A percentile compares a stretch with the other conserved stretches of the same genome.
phyloP scores from a whole-genome alignment of 2,797 vertebrate species.

The Tragelaphus eurycerus region DNA sequence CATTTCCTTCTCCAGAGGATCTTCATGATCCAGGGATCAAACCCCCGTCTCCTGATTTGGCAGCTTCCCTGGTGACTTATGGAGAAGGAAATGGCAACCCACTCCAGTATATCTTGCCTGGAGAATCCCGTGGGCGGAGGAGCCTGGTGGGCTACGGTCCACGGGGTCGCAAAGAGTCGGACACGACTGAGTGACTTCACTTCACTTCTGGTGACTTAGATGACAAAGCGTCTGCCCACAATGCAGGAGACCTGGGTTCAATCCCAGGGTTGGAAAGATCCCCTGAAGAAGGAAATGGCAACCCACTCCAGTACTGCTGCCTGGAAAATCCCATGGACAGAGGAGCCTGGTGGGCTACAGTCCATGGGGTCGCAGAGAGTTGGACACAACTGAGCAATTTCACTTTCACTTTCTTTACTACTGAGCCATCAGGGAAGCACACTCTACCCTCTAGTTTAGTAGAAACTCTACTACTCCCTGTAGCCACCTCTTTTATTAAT shows the following conservation, averaged over 20 bases:
- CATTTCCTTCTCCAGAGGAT: background rate
- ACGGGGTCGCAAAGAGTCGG: too few relatives aligned
- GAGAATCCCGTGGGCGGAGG: too few relatives aligned
- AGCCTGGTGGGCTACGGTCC: too few relatives aligned
- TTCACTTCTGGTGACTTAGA: background rate
- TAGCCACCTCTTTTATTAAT: slow-evolving; percentile 22
- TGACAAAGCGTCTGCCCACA: background rate
- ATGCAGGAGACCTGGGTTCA: background rate
- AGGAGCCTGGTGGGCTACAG: background rate
- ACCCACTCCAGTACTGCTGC: background rate
- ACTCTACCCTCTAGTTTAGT: background rate
- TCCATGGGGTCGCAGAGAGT: background rate
- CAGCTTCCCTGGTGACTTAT: background rate
- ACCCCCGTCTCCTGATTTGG: background rate
- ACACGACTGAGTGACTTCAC: too few relatives aligned
- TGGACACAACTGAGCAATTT: background rate
- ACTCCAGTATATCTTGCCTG: too few relatives aligned
- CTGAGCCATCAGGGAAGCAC: background rate
- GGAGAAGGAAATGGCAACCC: too few relatives aligned
- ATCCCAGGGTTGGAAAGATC: background rate
- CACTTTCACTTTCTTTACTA: background rate
- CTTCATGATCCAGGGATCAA: background rate
- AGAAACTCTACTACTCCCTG: background rate
- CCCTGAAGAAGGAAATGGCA: background rate
- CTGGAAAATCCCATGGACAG: background rate